Conservation (phyloP, 2,888 invertebrate genomes). For the Mactromeris polynyma region DNA sequence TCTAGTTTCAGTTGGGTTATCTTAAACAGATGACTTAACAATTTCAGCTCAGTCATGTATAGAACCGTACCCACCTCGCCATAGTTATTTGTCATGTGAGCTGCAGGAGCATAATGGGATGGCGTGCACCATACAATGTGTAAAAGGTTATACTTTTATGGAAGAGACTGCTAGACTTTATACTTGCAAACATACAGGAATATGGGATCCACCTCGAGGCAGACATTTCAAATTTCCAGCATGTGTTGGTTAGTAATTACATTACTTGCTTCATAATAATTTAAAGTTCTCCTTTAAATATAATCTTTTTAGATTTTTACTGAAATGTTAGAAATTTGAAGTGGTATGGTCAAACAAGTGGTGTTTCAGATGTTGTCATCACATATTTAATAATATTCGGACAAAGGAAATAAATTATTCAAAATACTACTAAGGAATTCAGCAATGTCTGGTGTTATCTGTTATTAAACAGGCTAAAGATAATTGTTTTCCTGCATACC, state of each 20-base stretch:
- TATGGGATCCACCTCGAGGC: constrained; percentile 90
- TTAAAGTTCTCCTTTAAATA: background rate
- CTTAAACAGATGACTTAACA: background rate
- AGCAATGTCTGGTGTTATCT: too few relatives aligned
- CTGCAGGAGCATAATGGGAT: constrained; percentile 68
- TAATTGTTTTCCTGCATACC: too few relatives aligned
- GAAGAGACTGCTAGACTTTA: constrained; percentile 98
- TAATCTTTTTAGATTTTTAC: too few relatives aligned
- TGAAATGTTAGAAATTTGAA: too few relatives aligned
- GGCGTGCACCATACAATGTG: constrained; percentile 83
- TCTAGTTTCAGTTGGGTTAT: too few relatives aligned
- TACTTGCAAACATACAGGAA: constrained; percentile 98
- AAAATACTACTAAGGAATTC: too few relatives aligned
- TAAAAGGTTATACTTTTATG: constrained; percentile 90
- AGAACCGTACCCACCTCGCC: constrained; percentile 74
- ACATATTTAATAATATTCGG: too few relatives aligned
- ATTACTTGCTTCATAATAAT: too few relatives aligned
- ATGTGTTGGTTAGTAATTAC: constrained; percentile 67
- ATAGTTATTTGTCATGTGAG: constrained; percentile 73
- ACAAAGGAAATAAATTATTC: too few relatives aligned
- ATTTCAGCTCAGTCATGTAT: constrained; percentile 78
- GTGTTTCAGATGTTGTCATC: too few relatives aligned
- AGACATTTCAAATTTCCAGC: constrained; percentile 78
- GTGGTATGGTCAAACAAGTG: too few relatives aligned
- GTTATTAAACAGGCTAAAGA: too few relatives aligned